Evolutionary conservation across 2,113 vertebrate genomes (phyloP).

Genomic region (Poeciliopsis prolifica): DNA sequence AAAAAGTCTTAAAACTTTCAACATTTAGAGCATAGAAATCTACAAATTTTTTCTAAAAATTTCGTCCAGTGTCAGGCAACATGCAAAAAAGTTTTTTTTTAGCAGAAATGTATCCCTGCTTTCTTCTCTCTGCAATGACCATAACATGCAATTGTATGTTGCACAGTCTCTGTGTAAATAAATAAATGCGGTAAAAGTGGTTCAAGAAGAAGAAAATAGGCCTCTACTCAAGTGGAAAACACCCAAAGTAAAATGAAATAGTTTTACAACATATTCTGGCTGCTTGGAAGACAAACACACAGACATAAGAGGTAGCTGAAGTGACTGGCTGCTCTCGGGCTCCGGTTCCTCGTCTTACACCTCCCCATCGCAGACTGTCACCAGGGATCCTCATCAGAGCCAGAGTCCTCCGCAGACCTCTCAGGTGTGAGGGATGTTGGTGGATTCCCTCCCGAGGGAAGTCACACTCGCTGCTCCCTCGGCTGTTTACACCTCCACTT

Average conservation of each 20-base stretch:
- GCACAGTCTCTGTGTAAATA: too few relatives aligned
- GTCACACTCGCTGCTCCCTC: constrained; percentile 67
- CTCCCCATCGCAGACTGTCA: constrained; percentile 58
- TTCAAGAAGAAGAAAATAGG: background rate
- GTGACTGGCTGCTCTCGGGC: constrained; percentile 1
- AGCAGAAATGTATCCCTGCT: too few relatives aligned
- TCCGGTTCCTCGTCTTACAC: constrained; percentile 29
- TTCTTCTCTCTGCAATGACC: too few relatives aligned
- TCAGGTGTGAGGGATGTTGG: constrained; percentile 70
- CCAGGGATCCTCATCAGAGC: constrained; percentile 42
- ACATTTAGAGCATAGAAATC: too few relatives aligned
- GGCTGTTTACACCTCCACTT: constrained; percentile 68
- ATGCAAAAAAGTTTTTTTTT: too few relatives aligned
- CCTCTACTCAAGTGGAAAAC: background rate
- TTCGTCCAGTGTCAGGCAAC: too few relatives aligned
- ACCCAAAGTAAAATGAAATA: background rate
- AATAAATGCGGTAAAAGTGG: background rate
- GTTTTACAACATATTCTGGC: background rate
- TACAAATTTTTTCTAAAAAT: too few relatives aligned
- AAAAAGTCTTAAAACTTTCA: too few relatives aligned
- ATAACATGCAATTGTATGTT: too few relatives aligned
- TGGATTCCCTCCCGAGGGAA: constrained; percentile 62
- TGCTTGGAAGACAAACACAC: background rate
- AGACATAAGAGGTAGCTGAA: background rate
- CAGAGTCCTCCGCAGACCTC: constrained; percentile 45